phyloP scores from a whole-genome alignment of 30 jellyfish, hydroid and myxozoan genomes.

The Hydractinia symbiolongicarpus region DNA sequence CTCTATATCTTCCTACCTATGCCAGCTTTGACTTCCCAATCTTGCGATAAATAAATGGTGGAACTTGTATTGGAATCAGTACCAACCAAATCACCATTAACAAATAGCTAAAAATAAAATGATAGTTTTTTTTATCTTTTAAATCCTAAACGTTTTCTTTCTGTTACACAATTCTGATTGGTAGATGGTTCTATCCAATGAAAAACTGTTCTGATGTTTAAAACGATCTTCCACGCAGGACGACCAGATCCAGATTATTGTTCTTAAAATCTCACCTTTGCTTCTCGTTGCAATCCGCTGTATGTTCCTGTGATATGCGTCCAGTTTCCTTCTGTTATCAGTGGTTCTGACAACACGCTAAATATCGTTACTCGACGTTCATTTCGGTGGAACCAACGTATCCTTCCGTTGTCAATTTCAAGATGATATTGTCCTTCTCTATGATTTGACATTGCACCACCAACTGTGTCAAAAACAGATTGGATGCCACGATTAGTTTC shows the following conservation, averaged over 20 bases:
- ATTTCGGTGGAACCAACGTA: constrained; percentile 89
- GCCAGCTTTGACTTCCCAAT: constrained; percentile 90
- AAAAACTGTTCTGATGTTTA: no score
- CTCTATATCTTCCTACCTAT: constrained; percentile 38
- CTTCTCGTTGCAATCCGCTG: constrained; percentile 53
- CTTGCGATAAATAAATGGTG: constrained; percentile 55
- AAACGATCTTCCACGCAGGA: background rate
- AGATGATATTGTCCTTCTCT: constrained; percentile 89
- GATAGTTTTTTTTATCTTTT: background rate
- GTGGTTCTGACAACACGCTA: constrained; percentile 58
- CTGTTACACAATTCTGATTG: background rate
- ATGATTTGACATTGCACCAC: constrained; percentile 68
- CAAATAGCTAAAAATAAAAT: constrained; percentile 34
- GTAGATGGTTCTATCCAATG: no score
- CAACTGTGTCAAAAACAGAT: constrained; percentile 91
- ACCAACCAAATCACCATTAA: constrained; percentile 83
- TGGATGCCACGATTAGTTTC: constrained; percentile 86
- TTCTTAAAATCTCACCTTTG: constrained; percentile 43
- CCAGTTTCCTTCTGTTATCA: constrained; percentile 53
- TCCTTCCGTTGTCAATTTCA: constrained; percentile 77
- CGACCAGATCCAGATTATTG: background rate
- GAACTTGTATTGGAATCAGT: constrained; percentile 53
- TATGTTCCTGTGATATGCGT: constrained; percentile 86
- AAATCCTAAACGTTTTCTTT: background rate
- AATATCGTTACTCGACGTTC: constrained; percentile 68